Percentiles rank a stretch among this genome's conserved stretches.
phyloP scores from a whole-genome alignment of 2,797 vertebrate species.

The Acomys russatus region DNA sequence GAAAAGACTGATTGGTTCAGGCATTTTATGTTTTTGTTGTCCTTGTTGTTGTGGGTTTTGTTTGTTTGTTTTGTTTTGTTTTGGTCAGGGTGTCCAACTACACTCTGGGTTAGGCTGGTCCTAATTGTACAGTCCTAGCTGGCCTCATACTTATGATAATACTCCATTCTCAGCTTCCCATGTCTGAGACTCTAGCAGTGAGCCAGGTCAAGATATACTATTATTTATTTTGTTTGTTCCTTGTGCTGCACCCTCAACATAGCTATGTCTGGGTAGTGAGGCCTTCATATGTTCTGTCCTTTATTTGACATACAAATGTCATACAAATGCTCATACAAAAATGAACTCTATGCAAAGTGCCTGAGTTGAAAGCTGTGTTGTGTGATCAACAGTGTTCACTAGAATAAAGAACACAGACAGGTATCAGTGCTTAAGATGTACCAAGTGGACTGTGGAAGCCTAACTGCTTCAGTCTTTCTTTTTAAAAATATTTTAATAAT shows the following conservation, averaged over 20 bases:
- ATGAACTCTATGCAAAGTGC: neutral
- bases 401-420: neutral
- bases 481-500: too few relatives aligned
- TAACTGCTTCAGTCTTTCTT: neutral
- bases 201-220: neutral
- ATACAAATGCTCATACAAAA: too few relatives aligned
- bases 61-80: neutral
- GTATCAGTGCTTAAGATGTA: neutral
- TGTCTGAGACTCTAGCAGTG: neutral
- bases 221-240: constrained; percentile 17
- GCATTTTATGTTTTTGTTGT: neutral
- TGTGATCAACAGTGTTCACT: neutral
- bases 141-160: neutral
- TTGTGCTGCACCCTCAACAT: neutral
- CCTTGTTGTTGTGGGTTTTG: neutral
- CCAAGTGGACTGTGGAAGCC: neutral
- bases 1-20: neutral
- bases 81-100: too few relatives aligned
- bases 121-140: neutral
- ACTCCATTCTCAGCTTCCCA: neutral
- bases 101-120: neutral
- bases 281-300: neutral
- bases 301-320: neutral
- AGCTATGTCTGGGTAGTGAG: neutral
- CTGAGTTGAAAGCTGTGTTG: neutral